These are phyloP conservation scores for Cyclopterus lumpus DNA, from an alignment of 2,797 vertebrate species.

Conservation along the genomic window DNA sequence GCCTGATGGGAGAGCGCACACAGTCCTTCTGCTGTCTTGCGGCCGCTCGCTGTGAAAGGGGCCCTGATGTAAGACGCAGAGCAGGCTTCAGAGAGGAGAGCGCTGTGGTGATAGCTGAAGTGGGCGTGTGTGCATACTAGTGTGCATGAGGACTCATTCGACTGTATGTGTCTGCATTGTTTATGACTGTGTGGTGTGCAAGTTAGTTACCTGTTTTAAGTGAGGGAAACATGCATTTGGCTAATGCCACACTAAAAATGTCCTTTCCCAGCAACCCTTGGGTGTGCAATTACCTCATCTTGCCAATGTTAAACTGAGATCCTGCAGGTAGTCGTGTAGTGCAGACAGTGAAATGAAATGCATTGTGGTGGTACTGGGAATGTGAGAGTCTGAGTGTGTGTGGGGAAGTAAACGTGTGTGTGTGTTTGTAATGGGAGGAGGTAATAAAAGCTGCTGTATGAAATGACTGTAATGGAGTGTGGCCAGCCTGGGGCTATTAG, in stretches of 20 bases:
- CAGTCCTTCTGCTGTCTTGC: slow-evolving; percentile 64
- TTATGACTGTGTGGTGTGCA: not conserved
- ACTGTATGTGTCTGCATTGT: slow-evolving; percentile 11
- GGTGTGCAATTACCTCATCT: slow-evolving; percentile 7
- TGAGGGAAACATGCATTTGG: not conserved
- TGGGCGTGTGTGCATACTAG: slow-evolving; percentile 30
- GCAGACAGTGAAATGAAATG: slow-evolving; percentile 46
- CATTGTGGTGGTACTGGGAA: slow-evolving; percentile 49
- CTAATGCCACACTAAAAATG: not conserved
- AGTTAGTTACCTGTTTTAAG: slow-evolving; percentile 4
- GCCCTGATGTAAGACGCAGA: slow-evolving; percentile 56
- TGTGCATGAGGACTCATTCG: slow-evolving; percentile 19
- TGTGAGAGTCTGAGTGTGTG: slow-evolving; percentile 31
- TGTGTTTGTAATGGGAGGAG: slow-evolving; percentile 74
- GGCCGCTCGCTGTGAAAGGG: slow-evolving; percentile 48
- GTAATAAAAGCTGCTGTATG: slow-evolving; percentile 80
- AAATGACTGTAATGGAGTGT: slow-evolving; percentile 80
- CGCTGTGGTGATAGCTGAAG: slow-evolving; percentile 26
- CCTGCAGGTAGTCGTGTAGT: slow-evolving; percentile 51
- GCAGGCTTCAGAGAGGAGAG: slow-evolving; percentile 46
- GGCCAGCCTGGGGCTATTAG: slow-evolving; percentile 80
- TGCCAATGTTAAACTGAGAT: slow-evolving; percentile 17
- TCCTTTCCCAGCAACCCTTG: slow-evolving; percentile 19
- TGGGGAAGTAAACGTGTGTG: slow-evolving; percentile 17
- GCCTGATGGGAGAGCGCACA: slow-evolving; percentile 60